Evolutionary conservation across 2,888 invertebrate genomes (phyloP), one percentile per base, ranked within the genome.

Genomic region (Plebejus anna): DNA sequence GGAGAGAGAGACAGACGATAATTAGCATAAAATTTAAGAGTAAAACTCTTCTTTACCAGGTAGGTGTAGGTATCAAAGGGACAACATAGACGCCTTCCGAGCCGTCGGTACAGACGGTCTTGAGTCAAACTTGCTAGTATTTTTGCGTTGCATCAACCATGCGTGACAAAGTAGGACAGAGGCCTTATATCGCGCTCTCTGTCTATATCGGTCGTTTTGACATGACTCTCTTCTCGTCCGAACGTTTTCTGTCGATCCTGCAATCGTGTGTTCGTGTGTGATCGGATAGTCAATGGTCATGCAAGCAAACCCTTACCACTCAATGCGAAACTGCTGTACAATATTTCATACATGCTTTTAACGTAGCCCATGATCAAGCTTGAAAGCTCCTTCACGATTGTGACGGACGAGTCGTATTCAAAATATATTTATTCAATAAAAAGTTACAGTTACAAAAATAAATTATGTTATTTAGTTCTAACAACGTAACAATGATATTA

Each of bases 371-470:
- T 73, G 51, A 55, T 55, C 82, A 82, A 83, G 89, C 88, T 86
- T 92, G 93, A 94, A 94, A 93, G 92, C 93, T 91, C 90, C 89
- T 85, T 88, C 89, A 79, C 88, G 93, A 93, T 93, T 93, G 93
- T 93, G 93, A 92, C 86, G 80, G 80, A 75, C 28, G 73, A 76
- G 75, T 79, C 66, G 66, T 79, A 79, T 75, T 81, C 84, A 85
- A 87, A 85, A 84, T 80, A 84, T 92, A 91, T 91, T 91, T 75
- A 76, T 79, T 75, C 78, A 78, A 80, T 82, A 77, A 70, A 75
- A 66, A 66, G 61, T 51, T 79, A 79, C 75, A 75, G 32, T 77
- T 77, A 77, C 76, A 76, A 79, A 81, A 82, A 83, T 82, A 82
- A 84, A 73, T 73, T 36, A 73, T 73, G 47, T 73, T 28, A 73